Base-by-base conservation (phyloP, 1,140 invertebrate genomes). In the Campodea augens region DNA sequence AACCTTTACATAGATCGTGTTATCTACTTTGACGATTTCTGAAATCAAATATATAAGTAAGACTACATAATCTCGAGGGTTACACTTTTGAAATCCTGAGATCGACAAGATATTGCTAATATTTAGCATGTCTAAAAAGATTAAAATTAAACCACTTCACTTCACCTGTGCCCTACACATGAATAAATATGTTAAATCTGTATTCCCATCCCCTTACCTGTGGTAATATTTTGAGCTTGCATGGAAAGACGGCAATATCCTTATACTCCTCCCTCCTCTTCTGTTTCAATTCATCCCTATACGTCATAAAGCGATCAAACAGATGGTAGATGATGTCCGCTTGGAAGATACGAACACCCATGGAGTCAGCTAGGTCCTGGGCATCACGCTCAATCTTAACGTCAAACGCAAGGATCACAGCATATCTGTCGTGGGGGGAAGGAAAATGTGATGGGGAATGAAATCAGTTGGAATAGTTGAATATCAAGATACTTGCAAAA, bases 321-420 rank as follows among this genome's bases (percentile, higher is more conserved):
- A 99, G 67, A 70, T 99, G 96, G 67, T 99, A 99, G 57, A 99
- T 99, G 60, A 99, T 99, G 63, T 99, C 93, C 2, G 96, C 96
- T 46, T 92, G 83, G 74, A 98, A 98, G 56, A 98, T 93, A 65
- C 83, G 90, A 36, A 99, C 90, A 43, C 87, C 88, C 37, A 93
- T 60, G 40, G 77, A 74, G 57, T 98, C 93, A 0, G 96, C 96
- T 60, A 98, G 64, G 60, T 97, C 90, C 67, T 98, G 92, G 1
- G 93, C 95, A 57, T 98, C 96, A 45, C 81, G 72, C 60, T 99
- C 95, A 23, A 99, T 79, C 68, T 95, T 96, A 1, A 99, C 95
- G 68, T 99, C 95, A 63, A 99, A 99, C 0, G 96, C 96, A 47
- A 99, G 71, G 60, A 99, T 98, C 23, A 89, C 88, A 21, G 96